A percentile compares a stretch with the other conserved stretches of the same genome.
These are phyloP conservation scores for Tachina grossa DNA, from an alignment of 2,888 invertebrate genomes.

Conservation along the genomic window DNA sequence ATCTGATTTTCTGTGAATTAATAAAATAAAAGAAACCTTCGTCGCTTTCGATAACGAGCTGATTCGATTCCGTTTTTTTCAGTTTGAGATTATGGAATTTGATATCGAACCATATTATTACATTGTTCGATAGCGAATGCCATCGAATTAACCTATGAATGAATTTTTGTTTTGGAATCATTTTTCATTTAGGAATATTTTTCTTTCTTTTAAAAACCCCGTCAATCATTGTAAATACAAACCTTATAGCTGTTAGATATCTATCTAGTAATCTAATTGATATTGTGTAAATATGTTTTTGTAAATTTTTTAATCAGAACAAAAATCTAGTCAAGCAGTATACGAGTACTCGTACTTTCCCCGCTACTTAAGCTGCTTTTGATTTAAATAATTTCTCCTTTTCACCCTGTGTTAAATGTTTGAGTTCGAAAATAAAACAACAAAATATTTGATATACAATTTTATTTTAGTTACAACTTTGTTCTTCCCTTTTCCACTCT, in stretches of 20 bases:
- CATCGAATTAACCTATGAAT: no score
- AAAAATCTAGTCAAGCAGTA: conserved; percentile 43
- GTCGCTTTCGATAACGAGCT: no score
- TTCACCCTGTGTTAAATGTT: conserved; percentile 48
- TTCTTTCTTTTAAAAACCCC: background rate
- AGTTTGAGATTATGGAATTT: no score
- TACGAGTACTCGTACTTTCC: conserved; percentile 8
- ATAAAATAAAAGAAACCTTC: no score
- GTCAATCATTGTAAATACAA: conserved; percentile 11
- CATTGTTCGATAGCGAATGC: no score
- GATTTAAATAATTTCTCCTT: conserved; percentile 37
- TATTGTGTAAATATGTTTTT: conserved; percentile 64
- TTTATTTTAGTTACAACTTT: conserved; percentile 54
- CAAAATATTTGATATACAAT: background rate
- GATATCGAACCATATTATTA: no score
- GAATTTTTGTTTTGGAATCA: conserved; percentile 19
- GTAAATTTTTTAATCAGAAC: background rate
- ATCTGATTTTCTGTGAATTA: background rate
- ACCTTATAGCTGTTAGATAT: conserved; percentile 24
- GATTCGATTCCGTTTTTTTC: no score
- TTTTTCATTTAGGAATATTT: background rate
- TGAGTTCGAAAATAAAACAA: conserved; percentile 19
- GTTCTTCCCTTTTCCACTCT: conserved; percentile 16
- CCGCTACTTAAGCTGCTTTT: conserved; percentile 46
- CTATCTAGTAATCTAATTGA: conserved; percentile 15